Base-by-base conservation (phyloP, 2,113 vertebrate genomes). In the Trematomus loennbergii region DNA sequence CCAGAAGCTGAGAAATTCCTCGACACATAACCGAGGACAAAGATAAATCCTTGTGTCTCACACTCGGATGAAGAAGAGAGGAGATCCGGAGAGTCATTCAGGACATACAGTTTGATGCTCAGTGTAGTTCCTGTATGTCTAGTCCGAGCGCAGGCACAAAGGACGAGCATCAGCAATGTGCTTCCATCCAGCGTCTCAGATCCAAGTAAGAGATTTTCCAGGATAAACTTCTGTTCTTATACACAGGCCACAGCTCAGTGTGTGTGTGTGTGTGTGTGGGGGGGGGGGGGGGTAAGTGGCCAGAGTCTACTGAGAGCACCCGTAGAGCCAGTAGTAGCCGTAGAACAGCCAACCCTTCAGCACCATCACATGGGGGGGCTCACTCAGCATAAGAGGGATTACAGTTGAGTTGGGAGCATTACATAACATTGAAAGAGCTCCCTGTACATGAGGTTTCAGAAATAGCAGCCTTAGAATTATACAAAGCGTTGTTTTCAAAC, bases 331-430 rank as follows among this genome's bases (percentile, higher is more conserved):
- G 36, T 9, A 5, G 36, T 36, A 36, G 36, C 7, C 36, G 36
- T 36, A 36, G 36, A 71, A 49, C 78, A 84, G 78, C 46, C 71
- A 68, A 17, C 50, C 55, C 67, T 79, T 84, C 45, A 81, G 73
- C 81, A 20, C 49, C 13, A 11, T 93, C 92, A 93, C 89, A 90
- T 90, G 86, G 84, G 89, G 89, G 78, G 83, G 70, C 79, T 89
- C 79, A 80, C 72, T 91, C 69, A 72, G 88, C 75, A 60, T 91
- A 88, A 92, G 81, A 78, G 71, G 89, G 91, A 92, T 94, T 92
- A 90, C 52, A 58, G 61, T 54, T 53, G 82, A 86, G 82, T 75
- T 81, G 82, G 87, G 87, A 87, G 81, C 66, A 75, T 94, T 92
- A 74, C 78, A 50, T 87, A 90, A 94, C 79, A 6, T 64, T 66